Conservation (phyloP, 1,140 invertebrate species). For the Varroa destructor region DNA sequence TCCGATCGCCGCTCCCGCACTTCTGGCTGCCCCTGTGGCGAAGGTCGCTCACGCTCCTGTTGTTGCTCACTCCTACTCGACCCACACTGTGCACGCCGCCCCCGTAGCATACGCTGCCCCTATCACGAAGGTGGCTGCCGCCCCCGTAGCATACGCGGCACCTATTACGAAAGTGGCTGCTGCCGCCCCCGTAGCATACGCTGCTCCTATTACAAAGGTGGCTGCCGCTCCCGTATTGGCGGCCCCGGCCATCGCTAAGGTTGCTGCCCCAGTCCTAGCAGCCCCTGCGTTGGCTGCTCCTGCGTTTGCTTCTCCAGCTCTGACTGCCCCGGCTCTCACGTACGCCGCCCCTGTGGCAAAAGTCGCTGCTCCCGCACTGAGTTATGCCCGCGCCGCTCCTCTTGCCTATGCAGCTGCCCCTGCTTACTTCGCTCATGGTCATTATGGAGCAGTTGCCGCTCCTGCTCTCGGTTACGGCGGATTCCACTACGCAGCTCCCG, state of each 20-base stretch:
- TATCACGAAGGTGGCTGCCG: too few species aligned
- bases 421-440: not conserved
- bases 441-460: not conserved
- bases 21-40: not conserved
- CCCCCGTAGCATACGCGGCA: not conserved
- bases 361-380: not conserved
- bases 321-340: too few species aligned
- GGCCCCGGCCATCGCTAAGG: too few species aligned
- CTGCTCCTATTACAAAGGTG: constrained; percentile 4
- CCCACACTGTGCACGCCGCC: constrained; percentile 4
- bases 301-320: not conserved
- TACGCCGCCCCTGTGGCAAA: constrained; percentile 13
- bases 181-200: not conserved
- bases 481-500: constrained; percentile 23
- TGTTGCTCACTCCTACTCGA: constrained; percentile 12
- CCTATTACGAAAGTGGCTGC: not conserved
- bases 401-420: constrained; percentile 13
- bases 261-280: not conserved
- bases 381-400: not conserved
- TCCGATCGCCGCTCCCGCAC: constrained; percentile 9
- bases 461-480: constrained; percentile 21
- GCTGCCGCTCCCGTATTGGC: constrained; percentile 1
- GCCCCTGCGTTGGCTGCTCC: not conserved
- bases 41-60: not conserved
- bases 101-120: not conserved